These are phyloP conservation scores for Epistrophe grossulariae DNA, from an alignment of 2,888 invertebrate genomes.

Conservation along the genomic window DNA sequence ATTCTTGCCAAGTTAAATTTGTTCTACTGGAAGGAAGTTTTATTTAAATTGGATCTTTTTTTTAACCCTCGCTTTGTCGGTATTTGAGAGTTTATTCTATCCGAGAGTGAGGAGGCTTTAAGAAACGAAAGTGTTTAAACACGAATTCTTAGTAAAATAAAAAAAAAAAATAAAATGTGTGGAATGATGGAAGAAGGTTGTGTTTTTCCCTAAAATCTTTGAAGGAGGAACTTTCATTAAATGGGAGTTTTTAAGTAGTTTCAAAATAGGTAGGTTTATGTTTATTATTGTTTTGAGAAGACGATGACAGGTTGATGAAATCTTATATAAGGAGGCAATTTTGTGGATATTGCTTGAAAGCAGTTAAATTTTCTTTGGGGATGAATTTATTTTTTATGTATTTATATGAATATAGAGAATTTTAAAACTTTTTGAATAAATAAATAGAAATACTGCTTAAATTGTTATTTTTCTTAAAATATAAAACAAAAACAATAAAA, in stretches of 20 bases:
- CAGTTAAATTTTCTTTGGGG: not conserved
- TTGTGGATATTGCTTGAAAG: not conserved
- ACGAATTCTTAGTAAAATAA: conserved; percentile 7
- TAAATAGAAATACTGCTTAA: too few species aligned
- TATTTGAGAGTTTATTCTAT: not conserved
- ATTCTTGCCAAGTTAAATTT: conserved; percentile 37
- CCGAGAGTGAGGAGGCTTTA: not conserved
- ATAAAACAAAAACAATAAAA: too few species aligned
- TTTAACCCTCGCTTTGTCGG: not conserved
- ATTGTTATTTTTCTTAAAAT: too few species aligned
- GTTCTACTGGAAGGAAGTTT: conserved; percentile 33
- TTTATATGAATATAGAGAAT: too few species aligned
- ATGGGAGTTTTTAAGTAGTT: conserved; percentile 38
- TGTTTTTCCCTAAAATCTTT: not conserved
- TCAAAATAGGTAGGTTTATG: conserved; percentile 8
- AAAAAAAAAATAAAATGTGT: not conserved
- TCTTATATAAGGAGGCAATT: conserved; percentile 1
- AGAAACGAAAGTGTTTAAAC: conserved; percentile 31
- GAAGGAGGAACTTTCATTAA: conserved; percentile 19
- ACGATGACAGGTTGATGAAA: conserved; percentile 29
- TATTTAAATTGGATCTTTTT: conserved; percentile 21
- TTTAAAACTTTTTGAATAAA: too few species aligned
- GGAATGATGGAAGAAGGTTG: not conserved
- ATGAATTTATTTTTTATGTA: too few species aligned
- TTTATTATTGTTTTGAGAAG: conserved; percentile 18